These are phyloP conservation scores for Clupea harengus DNA, from an alignment of 2,113 vertebrate genomes.

Conservation along the genomic window DNA sequence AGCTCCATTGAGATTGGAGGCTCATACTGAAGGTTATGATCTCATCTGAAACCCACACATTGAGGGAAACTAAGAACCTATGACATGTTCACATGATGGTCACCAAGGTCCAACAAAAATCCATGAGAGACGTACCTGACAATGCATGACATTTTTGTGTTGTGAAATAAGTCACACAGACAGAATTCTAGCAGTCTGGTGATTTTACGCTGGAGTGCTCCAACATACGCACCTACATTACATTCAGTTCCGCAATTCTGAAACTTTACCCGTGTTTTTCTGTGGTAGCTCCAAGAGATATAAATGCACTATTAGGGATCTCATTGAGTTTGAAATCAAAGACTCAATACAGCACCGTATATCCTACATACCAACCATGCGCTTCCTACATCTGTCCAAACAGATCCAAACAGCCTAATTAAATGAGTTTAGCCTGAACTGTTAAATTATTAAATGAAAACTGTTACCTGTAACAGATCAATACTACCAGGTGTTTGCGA, in stretches of 20 bases:
- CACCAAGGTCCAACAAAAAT: not conserved
- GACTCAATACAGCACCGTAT: not conserved
- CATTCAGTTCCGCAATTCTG: not conserved
- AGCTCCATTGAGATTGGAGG: not conserved
- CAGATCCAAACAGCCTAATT: not conserved
- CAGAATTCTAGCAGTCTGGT: not conserved
- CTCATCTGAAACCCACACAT: not conserved
- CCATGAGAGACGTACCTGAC: not conserved
- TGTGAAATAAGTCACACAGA: not conserved
- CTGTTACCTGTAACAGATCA: not conserved
- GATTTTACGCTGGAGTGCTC: not conserved
- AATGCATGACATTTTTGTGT: not conserved
- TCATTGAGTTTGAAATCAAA: not conserved
- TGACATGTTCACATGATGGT: constrained; percentile 9
- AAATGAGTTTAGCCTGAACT: not conserved
- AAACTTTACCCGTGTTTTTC: not conserved
- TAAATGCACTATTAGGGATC: not conserved
- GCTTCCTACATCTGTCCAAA: not conserved
- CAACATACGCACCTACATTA: not conserved
- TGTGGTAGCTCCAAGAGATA: not conserved
- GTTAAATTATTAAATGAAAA: not conserved
- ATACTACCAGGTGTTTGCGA: not conserved
- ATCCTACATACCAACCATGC: not conserved
- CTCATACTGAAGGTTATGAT: not conserved
- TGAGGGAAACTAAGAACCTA: not conserved